A percentile compares a stretch with the other conserved stretches of the same genome.
These are phyloP conservation scores for Bacillus rossius DNA, from an alignment of 1,140 invertebrate species.

Conservation along the genomic window DNA sequence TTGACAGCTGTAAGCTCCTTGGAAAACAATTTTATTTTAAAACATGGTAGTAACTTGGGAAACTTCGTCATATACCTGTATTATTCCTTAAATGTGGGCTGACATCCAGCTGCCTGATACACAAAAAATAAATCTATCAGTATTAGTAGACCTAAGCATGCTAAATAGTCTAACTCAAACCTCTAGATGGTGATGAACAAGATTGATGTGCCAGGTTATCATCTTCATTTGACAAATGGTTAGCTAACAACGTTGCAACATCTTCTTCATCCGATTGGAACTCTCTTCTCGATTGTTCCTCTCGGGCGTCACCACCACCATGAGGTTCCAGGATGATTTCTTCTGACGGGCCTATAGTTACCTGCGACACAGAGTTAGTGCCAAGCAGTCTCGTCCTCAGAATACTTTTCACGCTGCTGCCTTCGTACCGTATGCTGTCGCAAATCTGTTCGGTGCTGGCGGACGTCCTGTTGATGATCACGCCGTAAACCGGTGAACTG, in stretches of 20 bases:
- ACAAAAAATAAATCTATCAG: no score
- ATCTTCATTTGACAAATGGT: constrained; percentile 16
- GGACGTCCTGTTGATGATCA: neutral
- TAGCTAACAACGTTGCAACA: constrained; percentile 19
- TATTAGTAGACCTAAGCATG: no score
- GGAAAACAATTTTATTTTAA: no score
- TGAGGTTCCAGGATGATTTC: neutral
- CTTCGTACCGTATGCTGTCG: no score
- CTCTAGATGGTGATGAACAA: neutral
- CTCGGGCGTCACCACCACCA: neutral
- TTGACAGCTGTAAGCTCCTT: no score
- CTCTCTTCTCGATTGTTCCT: constrained; percentile 10
- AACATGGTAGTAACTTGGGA: no score
- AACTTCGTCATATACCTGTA: no score
- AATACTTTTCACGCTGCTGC: no score
- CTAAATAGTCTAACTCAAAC: neutral
- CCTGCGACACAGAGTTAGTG: no score
- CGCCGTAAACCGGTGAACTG: neutral
- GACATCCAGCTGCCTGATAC: neutral
- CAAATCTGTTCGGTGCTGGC: neutral
- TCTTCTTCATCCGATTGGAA: constrained; percentile 21
- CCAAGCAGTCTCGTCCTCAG: no score
- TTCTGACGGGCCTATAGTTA: constrained; percentile 1
- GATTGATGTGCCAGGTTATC: neutral
- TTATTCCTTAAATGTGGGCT: no score